Evolutionary conservation across 2,888 invertebrate genomes (phyloP), one percentile per base, ranked within the genome.

Genomic region (Coelopa pilipes): DNA sequence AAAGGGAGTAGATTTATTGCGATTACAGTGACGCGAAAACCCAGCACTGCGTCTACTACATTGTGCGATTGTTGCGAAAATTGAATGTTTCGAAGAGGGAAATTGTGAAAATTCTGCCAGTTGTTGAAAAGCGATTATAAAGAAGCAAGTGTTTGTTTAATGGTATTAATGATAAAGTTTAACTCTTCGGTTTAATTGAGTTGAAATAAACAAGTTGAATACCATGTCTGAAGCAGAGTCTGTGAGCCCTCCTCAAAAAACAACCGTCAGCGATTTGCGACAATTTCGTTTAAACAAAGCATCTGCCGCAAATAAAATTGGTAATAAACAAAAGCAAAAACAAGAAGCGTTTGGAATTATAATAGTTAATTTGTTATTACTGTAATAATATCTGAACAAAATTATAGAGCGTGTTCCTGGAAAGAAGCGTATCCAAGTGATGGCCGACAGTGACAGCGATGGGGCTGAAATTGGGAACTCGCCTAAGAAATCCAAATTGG

Each of bases 361-460:
- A 12, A n/a, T 60, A 11, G 21, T 34, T 34, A 34, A 34, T 34
- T 34, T 34, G 12, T 46, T 21, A 24, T 65, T 21, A 5, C 49
- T 66, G 11, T 67, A 1, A 69, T 13, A 50, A 53, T 21, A 13
- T 47, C 19, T 15, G n/a, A 1, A 15, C 19, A 72, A 47, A 9
- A 24, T 24, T 46, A 13, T 24, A 86, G 87, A 85, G 76, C 83
- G 83, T 46, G 83, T 86, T 55, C 87, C 87, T n/a, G 87, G 87
- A 21, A 85, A 84, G 75, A 88, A 87, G 74, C 83, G 87, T 21
- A 86, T 88, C 67, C 83, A 83, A 77, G 82, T 85, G 70, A 82
- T 87, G 78, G 80, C 83, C 12, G 87, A 87, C 72, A 87, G 87
- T 77, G 87, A 87, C 65, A 87, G 86, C 21, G 88, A 87, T 60